phyloP scores from a whole-genome alignment of 2,888 invertebrate species.

The Cantharis flavilabris region DNA sequence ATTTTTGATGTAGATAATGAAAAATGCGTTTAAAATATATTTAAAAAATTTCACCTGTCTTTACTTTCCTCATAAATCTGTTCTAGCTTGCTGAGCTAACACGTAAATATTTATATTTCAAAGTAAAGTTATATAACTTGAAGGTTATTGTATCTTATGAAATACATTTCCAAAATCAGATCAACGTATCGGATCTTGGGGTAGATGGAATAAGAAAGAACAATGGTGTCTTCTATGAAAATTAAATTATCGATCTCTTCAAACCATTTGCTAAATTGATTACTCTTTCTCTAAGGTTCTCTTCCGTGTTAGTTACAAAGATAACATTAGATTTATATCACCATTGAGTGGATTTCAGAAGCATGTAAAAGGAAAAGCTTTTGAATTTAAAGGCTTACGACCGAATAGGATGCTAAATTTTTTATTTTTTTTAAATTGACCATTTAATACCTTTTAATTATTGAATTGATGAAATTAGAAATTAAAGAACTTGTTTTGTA shows the following conservation, averaged over 20 bases:
- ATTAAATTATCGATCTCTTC: neutral
- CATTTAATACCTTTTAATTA: neutral
- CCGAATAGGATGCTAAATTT: neutral
- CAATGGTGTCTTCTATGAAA: neutral
- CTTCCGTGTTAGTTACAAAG: neutral
- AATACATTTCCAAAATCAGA: neutral
- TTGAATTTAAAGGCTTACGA: neutral
- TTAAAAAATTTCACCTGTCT: neutral
- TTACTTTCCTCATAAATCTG: neutral
- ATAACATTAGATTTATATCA: neutral
- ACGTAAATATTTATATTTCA: neutral
- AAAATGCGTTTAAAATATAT: neutral
- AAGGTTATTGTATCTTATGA: neutral
- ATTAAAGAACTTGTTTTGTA: neutral
- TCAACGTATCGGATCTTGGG: neutral
- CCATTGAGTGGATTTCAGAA: neutral
- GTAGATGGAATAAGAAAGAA: neutral
- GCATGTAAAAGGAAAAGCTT: neutral
- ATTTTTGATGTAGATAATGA: neutral
- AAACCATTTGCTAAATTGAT: neutral
- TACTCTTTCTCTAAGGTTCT: neutral
- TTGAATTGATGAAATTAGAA: neutral
- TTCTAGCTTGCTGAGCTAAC: neutral
- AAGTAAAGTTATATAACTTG: neutral
- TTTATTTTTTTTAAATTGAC: neutral